Percentiles rank a stretch among this genome's conserved stretches.
Evolutionary conservation across 1,140 invertebrate genomes (phyloP).

Genomic region (Bradysia coprophila): DNA sequence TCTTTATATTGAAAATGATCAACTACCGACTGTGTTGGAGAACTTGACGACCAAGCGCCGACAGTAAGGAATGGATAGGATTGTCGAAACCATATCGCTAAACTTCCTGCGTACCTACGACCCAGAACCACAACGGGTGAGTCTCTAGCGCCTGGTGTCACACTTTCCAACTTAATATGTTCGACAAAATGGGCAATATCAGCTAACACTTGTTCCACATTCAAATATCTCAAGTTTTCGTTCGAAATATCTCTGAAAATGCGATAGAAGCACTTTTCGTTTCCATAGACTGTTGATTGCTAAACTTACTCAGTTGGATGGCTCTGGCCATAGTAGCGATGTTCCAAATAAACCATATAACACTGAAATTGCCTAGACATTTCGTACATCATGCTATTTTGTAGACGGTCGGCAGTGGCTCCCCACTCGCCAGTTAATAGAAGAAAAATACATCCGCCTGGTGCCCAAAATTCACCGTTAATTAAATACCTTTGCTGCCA

Average conservation of each 20-base stretch:
- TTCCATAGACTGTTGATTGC: neutral
- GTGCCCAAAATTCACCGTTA: slow-evolving; percentile 37
- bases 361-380: slow-evolving; percentile 43
- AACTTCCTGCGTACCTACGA: slow-evolving; percentile 53
- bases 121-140: neutral
- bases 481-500: slow-evolving; percentile 26
- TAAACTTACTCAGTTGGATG: slow-evolving; percentile 40
- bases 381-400: slow-evolving; percentile 33
- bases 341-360: slow-evolving; percentile 48
- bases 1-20: slow-evolving; percentile 34
- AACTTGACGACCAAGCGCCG: slow-evolving; percentile 48
- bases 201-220: slow-evolving; percentile 50
- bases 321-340: slow-evolving; percentile 66
- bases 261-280: neutral
- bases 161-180: too few relatives aligned
- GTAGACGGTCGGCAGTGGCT: slow-evolving; percentile 28
- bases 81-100: slow-evolving; percentile 56
- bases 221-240: slow-evolving; percentile 40
- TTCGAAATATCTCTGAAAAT: neutral
- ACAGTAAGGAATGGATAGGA: slow-evolving; percentile 55
- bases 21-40: slow-evolving; percentile 47
- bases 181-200: slow-evolving; percentile 49
- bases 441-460: slow-evolving; percentile 27
- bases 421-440: slow-evolving; percentile 49
- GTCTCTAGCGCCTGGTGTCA: slow-evolving; percentile 18